These are phyloP conservation scores for Mormyrus hasselquistii DNA, from an alignment of 2,797 vertebrate genomes.

Conservation along the genomic window DNA sequence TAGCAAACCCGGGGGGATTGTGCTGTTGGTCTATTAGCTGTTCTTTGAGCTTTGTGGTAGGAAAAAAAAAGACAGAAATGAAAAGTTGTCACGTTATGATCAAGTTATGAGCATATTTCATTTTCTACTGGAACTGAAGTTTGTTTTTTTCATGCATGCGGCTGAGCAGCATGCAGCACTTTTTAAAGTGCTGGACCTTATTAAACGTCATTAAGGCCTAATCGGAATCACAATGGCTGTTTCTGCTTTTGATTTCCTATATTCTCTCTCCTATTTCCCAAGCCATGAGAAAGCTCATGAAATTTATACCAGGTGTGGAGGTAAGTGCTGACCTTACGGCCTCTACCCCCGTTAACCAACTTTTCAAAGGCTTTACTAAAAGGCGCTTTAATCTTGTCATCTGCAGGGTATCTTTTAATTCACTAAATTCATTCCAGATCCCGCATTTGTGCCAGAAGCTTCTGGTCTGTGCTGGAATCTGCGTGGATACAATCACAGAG, in stretches of 20 bases:
- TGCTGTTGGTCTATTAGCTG: background rate
- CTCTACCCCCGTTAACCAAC: background rate
- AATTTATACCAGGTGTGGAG: background rate
- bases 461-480: background rate
- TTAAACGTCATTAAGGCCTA: slow-evolving; percentile 19
- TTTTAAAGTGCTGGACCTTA: slow-evolving; percentile 22
- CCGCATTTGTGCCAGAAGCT: background rate
- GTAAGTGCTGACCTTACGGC: background rate
- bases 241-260: slow-evolving; percentile 9
- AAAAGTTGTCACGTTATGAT: background rate
- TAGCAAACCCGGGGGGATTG: background rate
- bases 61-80: background rate
- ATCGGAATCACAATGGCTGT: slow-evolving; percentile 19
- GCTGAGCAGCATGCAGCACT: background rate
- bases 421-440: background rate
- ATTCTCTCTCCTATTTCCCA: background rate
- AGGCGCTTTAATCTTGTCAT: slow-evolving; percentile 1
- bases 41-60: background rate
- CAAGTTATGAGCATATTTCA: background rate
- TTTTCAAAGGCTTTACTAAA: slow-evolving; percentile 1
- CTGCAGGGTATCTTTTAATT: background rate
- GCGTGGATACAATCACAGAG: background rate
- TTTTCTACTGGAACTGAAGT: background rate
- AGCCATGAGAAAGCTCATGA: background rate
- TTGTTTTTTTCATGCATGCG: slow-evolving; percentile 20